A percentile compares a stretch with the other conserved stretches of the same genome.
Evolutionary conservation across 2,113 vertebrate genomes (phyloP).

Genomic region (Tachysurus vachellii): DNA sequence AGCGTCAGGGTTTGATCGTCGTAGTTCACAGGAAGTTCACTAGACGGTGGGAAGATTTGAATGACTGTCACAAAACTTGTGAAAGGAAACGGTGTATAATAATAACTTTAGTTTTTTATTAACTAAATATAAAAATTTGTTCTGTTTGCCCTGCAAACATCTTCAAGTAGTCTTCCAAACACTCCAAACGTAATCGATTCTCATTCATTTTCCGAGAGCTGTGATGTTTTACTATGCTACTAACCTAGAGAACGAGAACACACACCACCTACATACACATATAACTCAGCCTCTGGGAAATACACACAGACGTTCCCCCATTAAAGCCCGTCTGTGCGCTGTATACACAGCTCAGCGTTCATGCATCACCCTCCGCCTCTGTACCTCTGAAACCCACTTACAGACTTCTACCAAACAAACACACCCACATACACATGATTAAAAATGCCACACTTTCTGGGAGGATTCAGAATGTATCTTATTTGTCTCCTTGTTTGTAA

Average conservation of each 20-base stretch:
- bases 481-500: constrained; percentile 29
- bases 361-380: constrained; percentile 6
- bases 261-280: constrained; percentile 38
- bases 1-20: background rate
- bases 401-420: constrained; percentile 5
- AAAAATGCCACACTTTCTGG: background rate
- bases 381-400: constrained; percentile 7
- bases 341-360: background rate
- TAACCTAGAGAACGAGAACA: constrained; percentile 27
- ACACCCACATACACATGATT: background rate
- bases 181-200: background rate
- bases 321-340: constrained; percentile 17
- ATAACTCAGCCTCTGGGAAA: constrained; percentile 15
- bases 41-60: too few species aligned
- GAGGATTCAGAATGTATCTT: constrained; percentile 23
- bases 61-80: background rate
- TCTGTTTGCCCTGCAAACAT: background rate
- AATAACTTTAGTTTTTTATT: background rate
- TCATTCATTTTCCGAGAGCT: background rate
- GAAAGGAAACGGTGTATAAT: background rate
- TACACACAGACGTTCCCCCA: constrained; percentile 24
- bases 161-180: background rate
- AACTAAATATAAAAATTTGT: background rate
- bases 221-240: constrained; percentile 36
- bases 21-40: background rate